Conservation (phyloP, 2,113 vertebrate species). For the Burhinus oedicnemus region DNA sequence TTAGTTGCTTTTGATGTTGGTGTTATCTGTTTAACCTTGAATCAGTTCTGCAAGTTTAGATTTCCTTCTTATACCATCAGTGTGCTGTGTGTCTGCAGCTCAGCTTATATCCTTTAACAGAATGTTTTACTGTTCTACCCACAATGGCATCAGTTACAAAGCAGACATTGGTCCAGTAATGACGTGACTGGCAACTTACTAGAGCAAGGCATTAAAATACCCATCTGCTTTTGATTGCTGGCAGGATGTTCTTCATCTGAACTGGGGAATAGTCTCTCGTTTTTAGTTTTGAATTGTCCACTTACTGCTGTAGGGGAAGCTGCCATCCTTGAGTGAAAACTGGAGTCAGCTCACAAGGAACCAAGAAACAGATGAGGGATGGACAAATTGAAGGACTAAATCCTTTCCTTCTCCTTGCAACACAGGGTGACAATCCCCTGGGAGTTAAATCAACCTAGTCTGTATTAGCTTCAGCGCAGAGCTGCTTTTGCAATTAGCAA, state of each 20-base stretch:
- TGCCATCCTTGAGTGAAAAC: background rate
- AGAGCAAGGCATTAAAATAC: background rate
- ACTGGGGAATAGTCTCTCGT: background rate
- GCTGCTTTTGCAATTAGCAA: background rate
- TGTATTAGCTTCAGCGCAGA: background rate
- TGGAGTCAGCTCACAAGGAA: background rate
- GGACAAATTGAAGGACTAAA: background rate
- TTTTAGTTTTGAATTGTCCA: background rate
- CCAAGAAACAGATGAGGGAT: background rate
- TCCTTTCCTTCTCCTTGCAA: background rate
- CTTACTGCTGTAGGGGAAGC: background rate
- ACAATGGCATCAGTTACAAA: background rate
- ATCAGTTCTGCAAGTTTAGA: background rate
- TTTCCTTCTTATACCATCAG: background rate
- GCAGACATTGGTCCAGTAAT: background rate
- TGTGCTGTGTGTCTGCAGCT: background rate
- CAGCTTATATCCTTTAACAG: background rate
- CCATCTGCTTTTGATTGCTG: constrained; percentile 14
- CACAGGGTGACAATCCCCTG: background rate
- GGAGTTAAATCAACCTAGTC: background rate
- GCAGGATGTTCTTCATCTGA: background rate
- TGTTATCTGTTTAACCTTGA: background rate
- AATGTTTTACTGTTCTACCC: background rate
- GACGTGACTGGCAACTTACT: background rate
- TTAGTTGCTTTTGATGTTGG: background rate